Base-by-base conservation (phyloP, 1,140 invertebrate genomes). In the Muscidifurax raptorellus region DNA sequence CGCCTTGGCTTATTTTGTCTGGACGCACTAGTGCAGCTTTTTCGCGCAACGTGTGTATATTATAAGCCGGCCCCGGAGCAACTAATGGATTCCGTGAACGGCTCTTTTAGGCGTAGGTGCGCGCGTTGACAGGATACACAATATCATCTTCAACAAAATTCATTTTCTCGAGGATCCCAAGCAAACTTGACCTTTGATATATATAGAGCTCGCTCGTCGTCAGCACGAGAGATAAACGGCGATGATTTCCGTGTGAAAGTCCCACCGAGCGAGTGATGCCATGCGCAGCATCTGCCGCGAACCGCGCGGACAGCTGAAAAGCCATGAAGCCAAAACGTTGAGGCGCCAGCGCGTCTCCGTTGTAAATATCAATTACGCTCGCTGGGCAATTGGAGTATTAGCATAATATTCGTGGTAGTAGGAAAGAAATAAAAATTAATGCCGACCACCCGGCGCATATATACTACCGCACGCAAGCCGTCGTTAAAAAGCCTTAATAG, bases 231-330 rank as follows among this genome's bases (percentile, higher is more conserved):
- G 2, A 59, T 36, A 69, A 84, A 67, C 28, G 28, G 64, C 15
- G 27, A 66, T 79, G 64, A 84, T 84, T 84, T 32, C n/a, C 82
- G 82, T 84, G 82, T 74, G 82, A 84, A 84, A 79, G 76, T 25
- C 1, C 25, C n/a, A 44, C 18, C 40, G 32, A 25, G n/a, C n/a
- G 47, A 18, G 7, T 12, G 40, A 32, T 15, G 30, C 36, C 13
- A 25, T 77, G 74, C n/a, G n/a, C 32, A 47, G 15, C 10, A 78
- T 78, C 44, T 83, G 59, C n/a, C 74, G 47, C n/a, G 27, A 13
- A 1, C 7, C 9, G 22, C 77, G 78, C 78, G 36, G 30, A 66
- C 76, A 18, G 28, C 27, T 28, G 28, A 71, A 25, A 27, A 64
- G 13, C 18, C 52, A 22, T 22, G 22, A 22, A 2, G 5, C 52